Percentiles rank a stretch among this genome's conserved stretches.
phyloP scores from a whole-genome alignment of 2,888 invertebrate genomes.

The Entomobrya multifasciata region DNA sequence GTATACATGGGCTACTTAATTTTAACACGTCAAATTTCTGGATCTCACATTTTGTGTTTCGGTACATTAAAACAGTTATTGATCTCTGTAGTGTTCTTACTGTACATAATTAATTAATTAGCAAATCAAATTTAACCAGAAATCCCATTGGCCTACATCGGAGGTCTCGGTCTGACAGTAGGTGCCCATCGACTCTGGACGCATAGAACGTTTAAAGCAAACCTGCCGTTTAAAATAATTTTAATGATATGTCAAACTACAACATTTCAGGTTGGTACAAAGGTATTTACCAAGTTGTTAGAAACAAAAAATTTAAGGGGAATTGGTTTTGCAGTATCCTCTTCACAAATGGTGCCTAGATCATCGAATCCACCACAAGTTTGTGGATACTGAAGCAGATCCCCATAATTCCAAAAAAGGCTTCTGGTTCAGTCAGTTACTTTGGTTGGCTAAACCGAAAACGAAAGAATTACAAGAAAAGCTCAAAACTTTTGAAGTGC shows the following conservation, averaged over 20 bases:
- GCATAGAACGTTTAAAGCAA: constrained; percentile 66
- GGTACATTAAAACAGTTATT: too few relatives aligned
- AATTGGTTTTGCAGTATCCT: background rate
- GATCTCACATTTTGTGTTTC: too few relatives aligned
- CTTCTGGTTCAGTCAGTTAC: too few relatives aligned
- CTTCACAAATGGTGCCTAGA: background rate
- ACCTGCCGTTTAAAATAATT: constrained; percentile 45
- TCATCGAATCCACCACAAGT: constrained; percentile 80
- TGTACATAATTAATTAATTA: too few relatives aligned
- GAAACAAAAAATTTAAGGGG: background rate
- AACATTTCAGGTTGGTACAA: background rate
- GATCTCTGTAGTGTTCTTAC: too few relatives aligned
- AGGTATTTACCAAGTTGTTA: too few relatives aligned
- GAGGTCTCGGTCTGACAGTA: constrained; percentile 40
- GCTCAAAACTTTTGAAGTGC: constrained; percentile 91
- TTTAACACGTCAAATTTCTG: too few relatives aligned
- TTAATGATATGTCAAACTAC: constrained; percentile 56
- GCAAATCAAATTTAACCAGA: too few relatives aligned
- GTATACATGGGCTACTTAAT: too few relatives aligned
- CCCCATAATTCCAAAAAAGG: constrained; percentile 94
- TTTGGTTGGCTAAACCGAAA: constrained; percentile 95
- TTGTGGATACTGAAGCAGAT: constrained; percentile 95
- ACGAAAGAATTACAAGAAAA: constrained; percentile 93
- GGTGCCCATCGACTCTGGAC: constrained; percentile 65
- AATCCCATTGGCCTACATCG: constrained; percentile 23